Percentiles rank a stretch among this genome's conserved stretches.
Conservation (phyloP, 2,888 invertebrate species). For the Pachliopta kotzebuea region DNA sequence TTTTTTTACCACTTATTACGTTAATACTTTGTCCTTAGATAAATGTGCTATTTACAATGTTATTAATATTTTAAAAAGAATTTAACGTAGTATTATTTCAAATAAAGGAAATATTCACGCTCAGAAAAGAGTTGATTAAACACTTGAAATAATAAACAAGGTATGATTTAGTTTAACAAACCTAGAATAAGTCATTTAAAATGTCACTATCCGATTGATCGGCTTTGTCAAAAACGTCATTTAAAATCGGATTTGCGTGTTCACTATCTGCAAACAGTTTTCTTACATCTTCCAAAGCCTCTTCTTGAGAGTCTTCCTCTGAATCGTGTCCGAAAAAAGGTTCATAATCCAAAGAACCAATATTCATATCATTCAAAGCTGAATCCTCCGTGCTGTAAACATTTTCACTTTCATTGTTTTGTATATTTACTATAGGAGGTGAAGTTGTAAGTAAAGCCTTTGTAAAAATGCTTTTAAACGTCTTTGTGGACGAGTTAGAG, state of each 20-base stretch:
- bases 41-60: too few relatives aligned
- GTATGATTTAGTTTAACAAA: neutral
- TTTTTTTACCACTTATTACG: too few relatives aligned
- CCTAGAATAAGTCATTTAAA: conserved; percentile 39
- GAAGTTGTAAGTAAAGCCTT: conserved; percentile 5
- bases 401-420: conserved; percentile 17
- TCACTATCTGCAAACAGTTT: conserved; percentile 46
- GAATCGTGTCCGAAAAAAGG: conserved; percentile 27
- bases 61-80: too few relatives aligned
- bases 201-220: conserved; percentile 33
- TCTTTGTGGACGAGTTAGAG: conserved; percentile 17
- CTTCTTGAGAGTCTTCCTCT: conserved; percentile 34
- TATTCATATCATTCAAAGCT: conserved; percentile 10
- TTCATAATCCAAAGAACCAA: conserved; percentile 21
- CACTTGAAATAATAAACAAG: neutral
- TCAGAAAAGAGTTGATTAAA: too few relatives aligned
- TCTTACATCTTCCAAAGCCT: conserved; percentile 40
- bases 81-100: neutral
- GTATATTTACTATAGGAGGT: conserved; percentile 23
- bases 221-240: conserved; percentile 36
- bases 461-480: conserved; percentile 32
- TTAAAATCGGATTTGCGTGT: conserved; percentile 38
- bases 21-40: too few relatives aligned
- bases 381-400: conserved; percentile 10
- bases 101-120: neutral